Evolutionary conservation across 2,888 invertebrate species (phyloP).

Genomic region (Xanthorhoe spadicearia): DNA sequence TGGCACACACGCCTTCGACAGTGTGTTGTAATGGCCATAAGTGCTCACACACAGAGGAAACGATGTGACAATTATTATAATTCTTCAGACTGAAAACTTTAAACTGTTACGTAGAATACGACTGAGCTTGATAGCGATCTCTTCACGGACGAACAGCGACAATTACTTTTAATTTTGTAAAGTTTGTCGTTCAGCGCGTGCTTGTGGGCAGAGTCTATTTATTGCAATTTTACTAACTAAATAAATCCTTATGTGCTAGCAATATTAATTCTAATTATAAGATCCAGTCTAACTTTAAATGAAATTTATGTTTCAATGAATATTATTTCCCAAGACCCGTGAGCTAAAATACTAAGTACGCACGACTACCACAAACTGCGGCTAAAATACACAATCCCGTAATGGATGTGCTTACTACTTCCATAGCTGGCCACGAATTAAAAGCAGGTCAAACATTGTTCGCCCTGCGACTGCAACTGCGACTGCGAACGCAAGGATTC

Average conservation of each 20-base stretch:
- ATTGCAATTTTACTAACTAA: no score
- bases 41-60: not conserved
- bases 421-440: constrained; percentile 24
- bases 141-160: no score
- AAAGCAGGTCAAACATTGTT: constrained; percentile 49
- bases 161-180: no score
- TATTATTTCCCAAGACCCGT: not conserved
- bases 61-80: not conserved
- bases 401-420: constrained; percentile 31
- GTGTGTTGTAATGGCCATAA: not conserved
- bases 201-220: no score
- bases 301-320: not conserved
- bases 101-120: no score
- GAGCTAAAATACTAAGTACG: constrained; percentile 5
- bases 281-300: not conserved
- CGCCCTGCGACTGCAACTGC: constrained; percentile 12
- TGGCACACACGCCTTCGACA: not conserved
- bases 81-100: not conserved
- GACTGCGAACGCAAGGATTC: constrained; percentile 5
- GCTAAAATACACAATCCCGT: constrained; percentile 34
- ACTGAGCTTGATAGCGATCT: no score
- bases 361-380: constrained; percentile 38
- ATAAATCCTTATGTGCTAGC: no score
- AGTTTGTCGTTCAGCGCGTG: no score
- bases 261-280: no score